Evolutionary conservation across 1,140 invertebrate species (phyloP), one percentile per base, ranked within the genome.

Genomic region (Zelostemma sp.): DNA sequence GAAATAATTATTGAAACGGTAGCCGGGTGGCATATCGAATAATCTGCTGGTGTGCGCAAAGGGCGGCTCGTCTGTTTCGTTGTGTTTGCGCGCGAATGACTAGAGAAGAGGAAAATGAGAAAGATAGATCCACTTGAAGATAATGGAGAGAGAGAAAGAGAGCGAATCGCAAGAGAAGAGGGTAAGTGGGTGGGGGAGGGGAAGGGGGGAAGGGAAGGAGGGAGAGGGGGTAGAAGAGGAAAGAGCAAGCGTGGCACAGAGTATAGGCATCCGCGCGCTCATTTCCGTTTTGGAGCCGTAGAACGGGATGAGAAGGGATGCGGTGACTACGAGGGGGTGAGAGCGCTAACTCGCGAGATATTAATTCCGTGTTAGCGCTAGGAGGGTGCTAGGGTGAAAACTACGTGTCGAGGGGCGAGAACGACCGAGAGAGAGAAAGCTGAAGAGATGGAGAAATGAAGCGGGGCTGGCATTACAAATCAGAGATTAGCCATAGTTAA

Each of bases 401-500:
- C 77, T 82, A 82, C 81, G 81, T 80, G 74, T 73, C 72, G 74
- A 78, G 73, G 78, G 78, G 70, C 21, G 71, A 68, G 61, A 51
- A 63, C 47, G 58, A 64, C 46, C 55, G 48, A 59, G 65, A n/a
- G 54, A 64, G 61, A 51, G 62, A 56, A 50, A 64, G 50, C 64
- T 61, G 73, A 45, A 60, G 50, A 60, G 56, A 66, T 40, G 49
- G 41, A 46, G 45, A n/a, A 46, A 38, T 33, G 62, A 55, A 40
- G 43, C 66, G 72, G 72, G 73, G 70, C 68, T 76, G 80, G 79
- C 80, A 80, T 85, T 83, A 82, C 83, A 84, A 84, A 84, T 85
- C 83, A 81, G 81, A 84, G 82, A 85, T 85, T 85, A 85, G 82
- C 83, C 81, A 77, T 82, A 84, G 81, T 85, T 85, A 85, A 85